These are phyloP conservation scores for Plemyria rubiginata DNA, from an alignment of 2,888 invertebrate species.

Conservation along the genomic window DNA sequence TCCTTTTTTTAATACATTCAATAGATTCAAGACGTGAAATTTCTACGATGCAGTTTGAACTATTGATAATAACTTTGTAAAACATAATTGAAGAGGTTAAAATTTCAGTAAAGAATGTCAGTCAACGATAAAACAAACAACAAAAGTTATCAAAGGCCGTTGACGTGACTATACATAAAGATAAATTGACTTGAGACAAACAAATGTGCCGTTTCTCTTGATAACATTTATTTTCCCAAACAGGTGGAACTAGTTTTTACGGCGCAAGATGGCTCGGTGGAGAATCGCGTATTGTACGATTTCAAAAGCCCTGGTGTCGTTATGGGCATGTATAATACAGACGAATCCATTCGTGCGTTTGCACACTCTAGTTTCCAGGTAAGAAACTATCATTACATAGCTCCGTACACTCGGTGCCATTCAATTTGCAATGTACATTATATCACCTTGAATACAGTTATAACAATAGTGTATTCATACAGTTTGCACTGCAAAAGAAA, in stretches of 20 bases:
- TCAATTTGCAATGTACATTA: not conserved
- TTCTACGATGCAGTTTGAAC: conserved; percentile 17
- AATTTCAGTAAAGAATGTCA: conserved; percentile 8
- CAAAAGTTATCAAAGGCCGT: conserved; percentile 31
- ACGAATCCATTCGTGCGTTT: conserved; percentile 92
- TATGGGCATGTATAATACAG: conserved; percentile 96
- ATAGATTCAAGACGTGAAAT: conserved; percentile 3
- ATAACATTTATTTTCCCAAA: conserved; percentile 21
- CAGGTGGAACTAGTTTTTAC: conserved; percentile 91
- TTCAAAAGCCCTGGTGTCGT: conserved; percentile 91
- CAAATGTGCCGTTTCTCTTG: conserved; percentile 10
- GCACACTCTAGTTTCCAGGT: conserved; percentile 95
- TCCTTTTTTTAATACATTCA: not conserved
- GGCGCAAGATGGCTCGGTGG: conserved; percentile 84
- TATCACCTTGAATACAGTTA: conserved; percentile 3
- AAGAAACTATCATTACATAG: conserved; percentile 28
- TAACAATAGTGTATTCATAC: conserved; percentile 45
- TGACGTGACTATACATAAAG: conserved; percentile 32
- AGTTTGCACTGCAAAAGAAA: conserved; percentile 91
- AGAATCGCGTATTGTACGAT: conserved; percentile 86
- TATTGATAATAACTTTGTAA: conserved; percentile 29
- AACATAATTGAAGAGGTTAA: not conserved
- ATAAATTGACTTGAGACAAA: conserved; percentile 21
- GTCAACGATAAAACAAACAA: conserved; percentile 28
- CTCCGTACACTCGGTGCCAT: conserved; percentile 13